These are phyloP conservation scores for Gryllus bimaculatus DNA, from an alignment of 1,140 invertebrate species.

Conservation along the genomic window DNA sequence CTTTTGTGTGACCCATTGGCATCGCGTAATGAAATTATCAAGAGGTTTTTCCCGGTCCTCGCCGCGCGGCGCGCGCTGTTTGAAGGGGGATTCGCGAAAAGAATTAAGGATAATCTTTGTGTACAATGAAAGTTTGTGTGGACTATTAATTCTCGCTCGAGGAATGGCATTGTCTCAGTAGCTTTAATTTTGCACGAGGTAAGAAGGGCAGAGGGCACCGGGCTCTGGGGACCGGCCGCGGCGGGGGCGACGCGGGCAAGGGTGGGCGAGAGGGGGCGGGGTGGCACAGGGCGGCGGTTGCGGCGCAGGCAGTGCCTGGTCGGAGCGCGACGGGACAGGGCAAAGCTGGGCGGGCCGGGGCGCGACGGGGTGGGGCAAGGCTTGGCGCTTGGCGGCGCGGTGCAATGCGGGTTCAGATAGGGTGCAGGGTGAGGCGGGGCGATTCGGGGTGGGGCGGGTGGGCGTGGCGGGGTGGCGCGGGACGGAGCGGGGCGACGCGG, in stretches of 20 bases:
- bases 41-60: conserved; percentile 9
- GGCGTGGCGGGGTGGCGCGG: background rate
- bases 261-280: background rate
- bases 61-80: background rate
- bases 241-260: background rate
- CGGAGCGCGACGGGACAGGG: background rate
- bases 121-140: conserved; percentile 18
- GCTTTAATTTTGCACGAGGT: conserved; percentile 20
- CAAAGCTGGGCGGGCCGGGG: background rate
- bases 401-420: too few relatives aligned
- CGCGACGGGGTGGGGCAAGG: background rate
- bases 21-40: conserved; percentile 19
- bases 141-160: conserved; percentile 19
- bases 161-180: conserved; percentile 17
- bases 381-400: background rate
- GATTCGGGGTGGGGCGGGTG: background rate
- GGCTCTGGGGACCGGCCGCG: too few relatives aligned
- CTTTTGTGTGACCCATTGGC: conserved; percentile 14
- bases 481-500: background rate
- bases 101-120: conserved; percentile 18
- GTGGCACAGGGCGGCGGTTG: background rate
- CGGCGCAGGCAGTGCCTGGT: too few relatives aligned
- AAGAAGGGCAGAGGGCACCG: background rate
- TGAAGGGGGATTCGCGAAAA: conserved; percentile 12
- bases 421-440: background rate